A percentile compares a stretch with the other conserved stretches of the same genome.
phyloP scores from a whole-genome alignment of 2,113 vertebrate genomes.

The Lepisosteus osseus region DNA sequence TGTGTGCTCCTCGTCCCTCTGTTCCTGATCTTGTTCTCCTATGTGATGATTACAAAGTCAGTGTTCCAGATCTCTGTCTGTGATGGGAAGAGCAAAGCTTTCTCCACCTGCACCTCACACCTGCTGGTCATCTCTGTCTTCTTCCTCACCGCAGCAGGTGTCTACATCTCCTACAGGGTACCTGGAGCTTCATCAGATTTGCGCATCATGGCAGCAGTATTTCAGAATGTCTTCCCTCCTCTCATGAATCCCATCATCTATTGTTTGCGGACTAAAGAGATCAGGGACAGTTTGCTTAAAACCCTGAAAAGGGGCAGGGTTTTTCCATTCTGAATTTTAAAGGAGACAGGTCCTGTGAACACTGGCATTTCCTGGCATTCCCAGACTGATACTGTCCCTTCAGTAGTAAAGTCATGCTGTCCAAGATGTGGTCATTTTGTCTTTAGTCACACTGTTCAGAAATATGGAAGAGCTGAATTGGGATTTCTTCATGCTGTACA shows the following conservation, averaged over 20 bases:
- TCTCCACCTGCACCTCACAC: not conserved
- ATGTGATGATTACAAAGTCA: not conserved
- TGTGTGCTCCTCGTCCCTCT: not conserved
- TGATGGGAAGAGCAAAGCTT: not conserved
- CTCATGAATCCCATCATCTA: not conserved
- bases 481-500: too few species aligned
- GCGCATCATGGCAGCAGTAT: not conserved
- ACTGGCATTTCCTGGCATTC: too few species aligned
- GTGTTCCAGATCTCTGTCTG: not conserved
- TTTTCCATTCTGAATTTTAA: not conserved
- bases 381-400: too few species aligned
- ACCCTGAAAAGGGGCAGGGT: not conserved
- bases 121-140: conserved; percentile 1
- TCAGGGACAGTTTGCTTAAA: not conserved
- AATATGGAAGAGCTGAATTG: too few species aligned
- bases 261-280: not conserved
- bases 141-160: not conserved
- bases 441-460: too few species aligned
- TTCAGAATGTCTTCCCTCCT: not conserved
- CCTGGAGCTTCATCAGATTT: not conserved
- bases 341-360: too few species aligned
- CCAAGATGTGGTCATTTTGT: too few species aligned
- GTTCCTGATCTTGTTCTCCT: not conserved
- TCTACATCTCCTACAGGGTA: not conserved
- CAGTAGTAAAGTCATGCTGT: too few species aligned